Evolutionary conservation across 2,888 invertebrate species (phyloP).

Genomic region (Auanema freiburgensis): DNA sequence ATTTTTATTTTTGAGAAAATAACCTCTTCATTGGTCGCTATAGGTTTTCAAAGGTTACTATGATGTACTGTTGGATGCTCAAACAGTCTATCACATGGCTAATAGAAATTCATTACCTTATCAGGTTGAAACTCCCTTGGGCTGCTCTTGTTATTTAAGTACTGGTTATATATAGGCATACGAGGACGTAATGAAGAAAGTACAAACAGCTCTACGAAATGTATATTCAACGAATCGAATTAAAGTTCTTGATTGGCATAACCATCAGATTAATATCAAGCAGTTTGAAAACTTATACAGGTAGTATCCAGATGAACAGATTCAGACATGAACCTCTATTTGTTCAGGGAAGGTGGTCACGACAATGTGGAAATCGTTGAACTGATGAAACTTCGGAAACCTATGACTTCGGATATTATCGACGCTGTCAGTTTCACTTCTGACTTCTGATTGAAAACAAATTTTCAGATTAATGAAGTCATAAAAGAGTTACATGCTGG

Average conservation of each 20-base stretch:
- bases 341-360: constrained; percentile 40
- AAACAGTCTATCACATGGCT: constrained; percentile 20
- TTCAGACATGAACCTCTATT: not conserved
- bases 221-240: constrained; percentile 23
- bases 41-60: constrained; percentile 43
- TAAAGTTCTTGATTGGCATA: constrained; percentile 41
- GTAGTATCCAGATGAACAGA: constrained; percentile 14
- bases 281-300: constrained; percentile 40
- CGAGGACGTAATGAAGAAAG: constrained; percentile 21
- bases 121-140: not conserved
- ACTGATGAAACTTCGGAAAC: constrained; percentile 50
- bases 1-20: constrained; percentile 4
- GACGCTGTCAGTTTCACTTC: constrained; percentile 8
- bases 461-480: constrained; percentile 15
- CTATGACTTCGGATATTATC: constrained; percentile 22
- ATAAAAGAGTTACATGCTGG: constrained; percentile 8
- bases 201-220: constrained; percentile 20
- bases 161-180: constrained; percentile 11
- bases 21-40: constrained; percentile 1
- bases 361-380: constrained; percentile 49
- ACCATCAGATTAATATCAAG: constrained; percentile 47
- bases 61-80: constrained; percentile 33
- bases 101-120: not conserved
- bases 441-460: too few relatives aligned
- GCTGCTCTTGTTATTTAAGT: not conserved